These are phyloP conservation scores for Antennarius striatus DNA, from an alignment of 2,113 vertebrate species.

Conservation along the genomic window DNA sequence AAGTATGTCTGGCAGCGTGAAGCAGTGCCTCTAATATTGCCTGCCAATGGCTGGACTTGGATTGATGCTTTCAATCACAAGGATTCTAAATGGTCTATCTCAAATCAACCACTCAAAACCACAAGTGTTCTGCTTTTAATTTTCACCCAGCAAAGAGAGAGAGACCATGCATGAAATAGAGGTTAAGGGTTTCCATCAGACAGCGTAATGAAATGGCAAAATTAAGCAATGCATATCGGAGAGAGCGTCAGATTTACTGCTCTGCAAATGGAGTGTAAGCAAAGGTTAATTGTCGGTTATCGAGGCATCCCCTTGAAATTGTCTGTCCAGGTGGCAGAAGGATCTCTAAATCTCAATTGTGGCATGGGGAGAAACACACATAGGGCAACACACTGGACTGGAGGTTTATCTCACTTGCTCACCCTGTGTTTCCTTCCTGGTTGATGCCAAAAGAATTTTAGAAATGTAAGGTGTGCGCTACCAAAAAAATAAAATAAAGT, in stretches of 20 bases:
- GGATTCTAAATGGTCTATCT: constrained; percentile 44
- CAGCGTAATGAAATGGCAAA: constrained; percentile 49
- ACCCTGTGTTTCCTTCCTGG: constrained; percentile 2
- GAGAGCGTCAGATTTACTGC: constrained; percentile 17
- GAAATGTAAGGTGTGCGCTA: not conserved
- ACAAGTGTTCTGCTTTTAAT: constrained; percentile 47
- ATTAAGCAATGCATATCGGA: constrained; percentile 51
- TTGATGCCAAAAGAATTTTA: constrained; percentile 2
- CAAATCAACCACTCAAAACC: constrained; percentile 32
- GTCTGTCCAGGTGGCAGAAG: constrained; percentile 45
- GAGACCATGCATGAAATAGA: constrained; percentile 57
- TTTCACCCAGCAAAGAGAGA: constrained; percentile 67
- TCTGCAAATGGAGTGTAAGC: constrained; percentile 48
- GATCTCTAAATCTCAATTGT: constrained; percentile 45
- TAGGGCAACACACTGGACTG: not conserved
- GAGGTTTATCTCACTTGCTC: not conserved
- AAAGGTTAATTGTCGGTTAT: constrained; percentile 66
- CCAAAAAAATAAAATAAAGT: not conserved
- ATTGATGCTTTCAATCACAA: constrained; percentile 28
- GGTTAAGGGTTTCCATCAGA: constrained; percentile 60
- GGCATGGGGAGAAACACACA: constrained; percentile 12
- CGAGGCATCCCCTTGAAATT: constrained; percentile 36
- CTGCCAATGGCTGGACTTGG: constrained; percentile 4
- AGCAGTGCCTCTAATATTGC: not conserved
- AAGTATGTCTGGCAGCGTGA: constrained; percentile 2